Evolutionary conservation across 2,888 invertebrate genomes (phyloP).

Genomic region (Rhorus exstirpatorius): DNA sequence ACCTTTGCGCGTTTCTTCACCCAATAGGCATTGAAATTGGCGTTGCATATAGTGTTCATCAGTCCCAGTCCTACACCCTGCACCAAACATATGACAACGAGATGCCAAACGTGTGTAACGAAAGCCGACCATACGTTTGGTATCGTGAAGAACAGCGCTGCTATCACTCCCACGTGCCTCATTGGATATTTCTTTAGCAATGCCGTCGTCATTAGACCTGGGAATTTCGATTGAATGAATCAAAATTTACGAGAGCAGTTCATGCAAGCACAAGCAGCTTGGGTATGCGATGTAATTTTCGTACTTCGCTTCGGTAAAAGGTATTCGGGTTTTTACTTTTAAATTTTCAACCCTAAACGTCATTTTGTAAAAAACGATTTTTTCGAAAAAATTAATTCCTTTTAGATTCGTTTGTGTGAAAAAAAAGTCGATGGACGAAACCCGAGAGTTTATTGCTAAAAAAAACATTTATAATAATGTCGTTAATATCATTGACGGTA

Average conservation of each 20-base stretch:
- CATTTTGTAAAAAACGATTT: too few species aligned
- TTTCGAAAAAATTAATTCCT: too few species aligned
- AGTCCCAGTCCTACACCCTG: conserved; percentile 91
- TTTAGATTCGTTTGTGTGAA: too few species aligned
- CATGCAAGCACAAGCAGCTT: neutral
- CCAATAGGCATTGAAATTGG: conserved; percentile 92
- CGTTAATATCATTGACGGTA: neutral
- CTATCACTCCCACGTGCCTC: conserved; percentile 89
- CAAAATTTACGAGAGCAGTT: neutral
- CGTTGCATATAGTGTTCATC: conserved; percentile 91
- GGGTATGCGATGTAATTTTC: neutral
- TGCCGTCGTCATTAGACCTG: conserved; percentile 90
- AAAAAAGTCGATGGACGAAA: too few species aligned
- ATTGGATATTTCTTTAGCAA: conserved; percentile 90
- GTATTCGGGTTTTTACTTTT: neutral
- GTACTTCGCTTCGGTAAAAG: neutral
- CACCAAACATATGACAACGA: conserved; percentile 88
- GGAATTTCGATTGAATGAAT: conserved; percentile 72
- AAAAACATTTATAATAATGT: too few species aligned
- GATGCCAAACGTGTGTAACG: conserved; percentile 88
- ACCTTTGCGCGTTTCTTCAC: conserved; percentile 89
- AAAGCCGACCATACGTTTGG: conserved; percentile 90
- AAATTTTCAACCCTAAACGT: too few species aligned
- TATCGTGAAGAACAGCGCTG: conserved; percentile 89
- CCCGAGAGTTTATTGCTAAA: too few species aligned